A percentile compares a stretch with the other conserved stretches of the same genome.
These are phyloP conservation scores for Dugesia japonica DNA, from an alignment of 2,888 invertebrate species.

Conservation along the genomic window DNA sequence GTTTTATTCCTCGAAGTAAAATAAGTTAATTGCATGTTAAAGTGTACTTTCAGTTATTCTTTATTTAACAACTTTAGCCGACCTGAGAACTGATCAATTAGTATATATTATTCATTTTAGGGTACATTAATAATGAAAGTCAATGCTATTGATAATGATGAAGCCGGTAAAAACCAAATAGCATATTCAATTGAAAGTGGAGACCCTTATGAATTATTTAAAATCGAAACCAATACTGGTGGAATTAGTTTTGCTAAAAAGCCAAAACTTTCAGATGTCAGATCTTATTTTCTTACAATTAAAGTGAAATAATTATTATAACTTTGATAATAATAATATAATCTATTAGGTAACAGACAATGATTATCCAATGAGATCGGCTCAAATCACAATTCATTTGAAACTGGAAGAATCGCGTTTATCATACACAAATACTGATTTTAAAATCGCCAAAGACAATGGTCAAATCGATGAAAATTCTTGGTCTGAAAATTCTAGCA, in stretches of 20 bases:
- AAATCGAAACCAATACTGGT: neutral
- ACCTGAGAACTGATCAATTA: too few species aligned
- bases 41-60: too few species aligned
- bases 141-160: neutral
- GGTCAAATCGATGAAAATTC: neutral
- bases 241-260: conserved; percentile 20
- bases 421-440: neutral
- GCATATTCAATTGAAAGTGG: neutral
- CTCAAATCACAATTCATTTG: neutral
- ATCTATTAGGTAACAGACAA: neutral
- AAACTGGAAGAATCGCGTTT: neutral
- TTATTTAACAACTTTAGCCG: too few species aligned
- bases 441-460: neutral
- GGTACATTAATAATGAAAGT: neutral
- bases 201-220: neutral
- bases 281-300: neutral
- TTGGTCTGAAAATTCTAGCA: neutral
- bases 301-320: too few species aligned
- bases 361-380: neutral
- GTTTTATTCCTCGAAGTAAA: too few species aligned
- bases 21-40: too few species aligned
- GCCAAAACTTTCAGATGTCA: neutral
- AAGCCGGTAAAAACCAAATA: neutral
- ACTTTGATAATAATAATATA: too few species aligned
- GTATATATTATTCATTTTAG: neutral